Base-by-base conservation (phyloP, 1,140 invertebrate genomes). In the Bilobella aurantiaca region DNA sequence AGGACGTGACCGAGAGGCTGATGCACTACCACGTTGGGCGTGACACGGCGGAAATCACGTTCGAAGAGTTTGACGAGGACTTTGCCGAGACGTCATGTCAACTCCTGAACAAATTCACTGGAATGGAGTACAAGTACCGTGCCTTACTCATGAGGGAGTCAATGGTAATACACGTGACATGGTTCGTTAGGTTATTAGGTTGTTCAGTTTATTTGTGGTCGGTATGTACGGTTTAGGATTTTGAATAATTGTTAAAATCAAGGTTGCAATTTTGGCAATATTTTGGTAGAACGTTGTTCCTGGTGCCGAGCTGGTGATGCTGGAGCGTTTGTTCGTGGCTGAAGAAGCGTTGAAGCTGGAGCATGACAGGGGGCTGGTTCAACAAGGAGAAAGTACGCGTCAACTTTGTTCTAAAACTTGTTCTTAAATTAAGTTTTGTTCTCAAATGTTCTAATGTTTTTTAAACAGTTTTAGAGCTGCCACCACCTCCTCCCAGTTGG, bases 11-110 rank as follows among this genome's bases (percentile, higher is more conserved):
- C 63, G 86, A 89, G 74, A 79, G 89, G 57, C 77, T 93, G 16
- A 81, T 91, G 56, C 81, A 87, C 46, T 93, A 91, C 78, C 91
- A 93, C 77, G 88, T 90, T 61, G 86, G 86, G 72, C 83, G 88
- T 74, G 85, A 89, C 67, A 81, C 83, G 25, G 83, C 82, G 66
- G 79, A 83, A 49, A 81, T 84, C 69, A 84, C 88, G 74, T 79
- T 88, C 47, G 79, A 83, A 49, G 87, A 89, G 71, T 88, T 87
- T 64, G 88, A 91, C 74, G 82, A 86, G 69, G 81, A 85, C 69
- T 91, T 91, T 77, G 86, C 88, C 71, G 79, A 85, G 68, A 85
- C 86, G 5, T 85, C 89, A 0, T 79, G 84, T 73, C 83, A 85
- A 74, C 80, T 91, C 58, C 78, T 91, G 16, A 83, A 84, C 63